Base-by-base conservation (phyloP, 2,888 invertebrate species). In the Drosophila kanekoi region DNA sequence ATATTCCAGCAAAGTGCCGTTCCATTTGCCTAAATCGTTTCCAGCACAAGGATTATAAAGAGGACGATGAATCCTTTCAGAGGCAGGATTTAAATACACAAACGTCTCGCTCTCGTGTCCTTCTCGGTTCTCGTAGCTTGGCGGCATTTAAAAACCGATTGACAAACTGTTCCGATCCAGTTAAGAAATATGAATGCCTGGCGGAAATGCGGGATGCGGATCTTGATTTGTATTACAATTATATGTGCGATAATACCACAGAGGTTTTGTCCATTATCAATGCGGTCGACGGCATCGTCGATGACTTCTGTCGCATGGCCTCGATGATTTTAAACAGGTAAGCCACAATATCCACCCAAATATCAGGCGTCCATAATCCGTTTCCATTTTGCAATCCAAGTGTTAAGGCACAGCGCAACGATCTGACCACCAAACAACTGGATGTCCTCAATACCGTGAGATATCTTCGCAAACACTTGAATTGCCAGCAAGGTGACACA, bases 111-210 rank as follows among this genome's bases (percentile, higher is more conserved):
- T 16, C 28, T 28, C 5, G 16, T 8, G 6, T 40, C 3, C 1
- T 44, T 4, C 43, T 58, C 35, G 43, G 16, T 35, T 14, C 3
- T 0, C 16, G 16, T 6, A 43, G 20, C 11, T 0, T 79, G 0
- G n/a, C 5, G 0, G 13, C 11, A 1, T 60, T 77, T 23, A 70
- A 47, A 5, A 4, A 0, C 0, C 33, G 44, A 38, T 41, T 73
- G 51, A 4, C 10, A 0, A 52, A 33, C 1, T 35, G 53, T 9
- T 16, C 3, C 1, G 48, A 52, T 23, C 44, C 53, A 1, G 1
- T 53, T 1, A 47, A 45, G 13, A 72, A 80, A 28, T 80, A 70
- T 16, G 20, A 77, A 2, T 58, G n/a, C 35, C 45, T 79, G 20
- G 35, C 57, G 20, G 6, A 6, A 0, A 32, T 77, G 13, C 33